A percentile compares a stretch with the other conserved stretches of the same genome.
Conservation (phyloP, 2,888 invertebrate genomes). For the Chydorus sphaericus region DNA sequence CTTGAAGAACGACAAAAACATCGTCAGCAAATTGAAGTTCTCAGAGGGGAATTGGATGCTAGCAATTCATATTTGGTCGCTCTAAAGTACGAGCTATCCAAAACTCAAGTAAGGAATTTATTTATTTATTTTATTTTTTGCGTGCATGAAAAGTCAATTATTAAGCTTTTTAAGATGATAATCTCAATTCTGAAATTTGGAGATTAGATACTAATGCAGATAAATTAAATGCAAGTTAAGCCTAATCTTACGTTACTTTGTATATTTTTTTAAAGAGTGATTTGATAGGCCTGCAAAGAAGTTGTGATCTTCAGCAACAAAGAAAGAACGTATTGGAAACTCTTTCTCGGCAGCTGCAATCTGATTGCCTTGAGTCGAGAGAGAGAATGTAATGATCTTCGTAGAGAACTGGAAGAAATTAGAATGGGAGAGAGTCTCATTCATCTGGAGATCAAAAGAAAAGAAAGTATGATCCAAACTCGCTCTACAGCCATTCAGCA, state of each 20-base stretch:
- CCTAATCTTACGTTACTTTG: too few relatives aligned
- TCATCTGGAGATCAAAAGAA: background rate
- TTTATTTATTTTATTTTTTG: background rate
- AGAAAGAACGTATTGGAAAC: background rate
- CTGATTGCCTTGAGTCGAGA: background rate
- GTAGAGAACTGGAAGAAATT: background rate
- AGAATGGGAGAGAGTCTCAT: background rate
- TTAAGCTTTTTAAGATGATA: too few relatives aligned
- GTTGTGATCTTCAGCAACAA: constrained; percentile 1
- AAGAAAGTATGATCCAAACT: background rate
- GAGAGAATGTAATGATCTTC: background rate
- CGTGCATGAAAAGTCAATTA: too few relatives aligned
- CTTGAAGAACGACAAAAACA: background rate
- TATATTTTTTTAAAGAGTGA: background rate
- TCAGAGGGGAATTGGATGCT: background rate
- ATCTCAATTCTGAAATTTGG: background rate
- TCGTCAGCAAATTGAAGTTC: background rate
- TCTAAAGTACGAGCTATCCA: background rate
- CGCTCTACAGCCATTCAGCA: background rate
- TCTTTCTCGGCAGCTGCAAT: background rate
- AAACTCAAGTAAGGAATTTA: background rate
- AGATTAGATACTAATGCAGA: background rate
- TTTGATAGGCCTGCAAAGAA: background rate
- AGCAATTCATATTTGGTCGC: background rate
- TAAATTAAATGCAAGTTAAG: background rate